These are phyloP conservation scores for Leontocebus nigricollis DNA, from an alignment of 2,797 vertebrate species.

Conservation along the genomic window DNA sequence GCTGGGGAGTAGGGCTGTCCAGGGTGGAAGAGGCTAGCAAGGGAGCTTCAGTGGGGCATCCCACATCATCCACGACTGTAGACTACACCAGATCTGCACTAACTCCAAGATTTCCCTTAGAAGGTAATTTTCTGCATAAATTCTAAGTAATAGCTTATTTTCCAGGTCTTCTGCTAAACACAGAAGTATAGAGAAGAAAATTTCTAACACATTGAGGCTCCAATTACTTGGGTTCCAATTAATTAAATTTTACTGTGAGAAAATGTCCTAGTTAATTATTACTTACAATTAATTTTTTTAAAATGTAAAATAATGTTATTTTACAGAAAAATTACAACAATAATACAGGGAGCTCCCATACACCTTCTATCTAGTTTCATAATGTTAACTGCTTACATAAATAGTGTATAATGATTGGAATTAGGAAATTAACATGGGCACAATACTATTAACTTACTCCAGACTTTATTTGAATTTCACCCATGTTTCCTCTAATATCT, in stretches of 20 bases:
- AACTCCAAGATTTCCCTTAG: neutral
- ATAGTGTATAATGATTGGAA: neutral
- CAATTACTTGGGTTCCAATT: slow-evolving; percentile 26
- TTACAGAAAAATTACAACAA: neutral
- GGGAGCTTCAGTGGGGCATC: neutral
- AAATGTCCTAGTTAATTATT: slow-evolving; percentile 17
- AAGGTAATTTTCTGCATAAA: slow-evolving; percentile 42
- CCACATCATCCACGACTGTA: neutral
- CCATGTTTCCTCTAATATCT: neutral
- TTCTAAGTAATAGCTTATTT: neutral
- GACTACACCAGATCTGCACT: neutral
- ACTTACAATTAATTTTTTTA: neutral
- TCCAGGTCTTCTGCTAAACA: neutral
- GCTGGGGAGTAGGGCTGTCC: neutral
- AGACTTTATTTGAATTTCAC: neutral
- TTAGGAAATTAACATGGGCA: neutral
- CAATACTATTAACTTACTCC: neutral
- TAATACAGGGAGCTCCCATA: neutral
- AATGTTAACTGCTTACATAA: neutral
- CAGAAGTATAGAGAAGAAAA: neutral
- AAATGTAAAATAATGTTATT: slow-evolving; percentile 24
- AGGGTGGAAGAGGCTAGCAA: neutral
- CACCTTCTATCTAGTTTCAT: neutral
- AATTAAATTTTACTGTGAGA: slow-evolving; percentile 44
- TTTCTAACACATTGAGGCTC: neutral